A percentile compares a stretch with the other conserved stretches of the same genome.
phyloP scores from a whole-genome alignment of 2,888 invertebrate species.

The Chymomyza procnemis region DNA sequence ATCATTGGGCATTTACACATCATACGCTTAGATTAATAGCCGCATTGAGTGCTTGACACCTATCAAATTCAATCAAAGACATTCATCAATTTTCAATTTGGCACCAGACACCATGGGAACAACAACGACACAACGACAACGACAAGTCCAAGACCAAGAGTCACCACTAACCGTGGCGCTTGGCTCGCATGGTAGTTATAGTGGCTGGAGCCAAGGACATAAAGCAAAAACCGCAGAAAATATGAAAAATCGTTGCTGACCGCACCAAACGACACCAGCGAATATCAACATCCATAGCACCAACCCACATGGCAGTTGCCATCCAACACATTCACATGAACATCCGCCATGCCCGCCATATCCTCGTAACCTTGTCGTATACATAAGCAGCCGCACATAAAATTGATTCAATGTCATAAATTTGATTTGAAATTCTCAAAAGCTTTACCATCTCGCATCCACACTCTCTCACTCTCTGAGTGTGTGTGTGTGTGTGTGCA shows the following conservation, averaged over 20 bases:
- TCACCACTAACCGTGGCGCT: neutral
- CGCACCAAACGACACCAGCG: constrained; percentile 26
- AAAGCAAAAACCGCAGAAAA: constrained; percentile 50
- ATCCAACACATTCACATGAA: neutral
- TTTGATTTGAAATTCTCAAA: constrained; percentile 71
- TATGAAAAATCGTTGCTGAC: constrained; percentile 69
- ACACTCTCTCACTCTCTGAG: neutral
- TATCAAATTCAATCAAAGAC: constrained; percentile 72
- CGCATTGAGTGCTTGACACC: constrained; percentile 71
- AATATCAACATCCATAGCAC: constrained; percentile 4
- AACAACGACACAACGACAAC: neutral
- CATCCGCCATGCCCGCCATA: neutral
- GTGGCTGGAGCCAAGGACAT: no score
- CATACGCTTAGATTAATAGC: constrained; percentile 70
- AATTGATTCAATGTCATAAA: constrained; percentile 73
- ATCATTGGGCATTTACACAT: constrained; percentile 42
- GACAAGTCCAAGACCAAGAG: neutral
- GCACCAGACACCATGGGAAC: constrained; percentile 45
- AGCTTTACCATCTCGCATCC: constrained; percentile 35
- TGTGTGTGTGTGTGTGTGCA: neutral
- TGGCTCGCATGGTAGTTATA: no score
- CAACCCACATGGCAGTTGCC: constrained; percentile 6
- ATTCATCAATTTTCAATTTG: constrained; percentile 74
- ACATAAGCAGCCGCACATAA: constrained; percentile 18
- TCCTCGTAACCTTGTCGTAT: no score